Base-by-base conservation (phyloP, 2,888 invertebrate species). In the Parascotia fuliginaria region DNA sequence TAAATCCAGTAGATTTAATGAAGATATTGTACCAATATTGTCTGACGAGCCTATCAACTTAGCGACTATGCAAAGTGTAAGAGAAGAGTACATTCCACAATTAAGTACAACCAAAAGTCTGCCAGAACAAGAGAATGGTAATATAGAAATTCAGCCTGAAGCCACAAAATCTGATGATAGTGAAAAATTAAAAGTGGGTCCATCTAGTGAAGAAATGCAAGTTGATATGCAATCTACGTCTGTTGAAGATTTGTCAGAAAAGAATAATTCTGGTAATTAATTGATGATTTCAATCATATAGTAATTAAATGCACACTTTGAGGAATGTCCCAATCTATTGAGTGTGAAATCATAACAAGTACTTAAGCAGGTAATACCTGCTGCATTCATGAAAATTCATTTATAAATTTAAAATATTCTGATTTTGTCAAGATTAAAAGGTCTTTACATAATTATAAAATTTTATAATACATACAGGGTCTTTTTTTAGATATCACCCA, bases 21-120 rank as follows among this genome's bases (percentile, higher is more conserved):
- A 88, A 29, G 84, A 83, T 46, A 70, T 75, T 61, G 75, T 82
- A 54, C 81, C 85, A 59, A 69, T 79, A 36, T 64, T 83, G 48
- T 72, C 77, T 44, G 91, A 92, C 62, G 91, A 92, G 57, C 92
- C 92, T 5, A 92, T 92, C 37, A 92, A 92, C 66, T 76, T 92
- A 55, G 91, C 90, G 0, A 85, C 91, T 1, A 79, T 87, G 58
- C 88, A 85, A 56, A 72, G 63, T 60, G 69, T 66, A 31, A 82
- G 85, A 78, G 85, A 87, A 56, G 89, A 88, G 52, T 76, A 85
- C 79, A 83, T 86, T 85, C 83, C 87, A 73, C 77, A 79, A 70
- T 70, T 72, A 49, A 75, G 55, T 47, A 49, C 71, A 37, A 44
- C 58, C 22, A 73, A 65, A 61, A 55, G 54, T 55, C 46, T 65